Conservation (phyloP, 92 coral and sea anemone genomes). For the Paramuricea clavata region DNA sequence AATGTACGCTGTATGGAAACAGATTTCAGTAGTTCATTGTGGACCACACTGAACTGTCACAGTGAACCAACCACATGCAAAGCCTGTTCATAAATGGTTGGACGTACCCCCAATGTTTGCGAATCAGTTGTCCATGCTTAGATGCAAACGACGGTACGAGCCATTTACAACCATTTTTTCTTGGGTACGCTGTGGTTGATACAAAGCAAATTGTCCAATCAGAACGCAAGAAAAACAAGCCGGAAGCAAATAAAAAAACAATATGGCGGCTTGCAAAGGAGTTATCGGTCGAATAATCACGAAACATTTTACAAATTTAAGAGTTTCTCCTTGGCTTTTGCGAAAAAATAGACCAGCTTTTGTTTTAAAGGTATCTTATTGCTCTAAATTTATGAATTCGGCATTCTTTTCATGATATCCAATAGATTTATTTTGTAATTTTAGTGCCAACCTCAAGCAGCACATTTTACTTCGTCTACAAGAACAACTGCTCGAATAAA, state of each 20-base stretch:
- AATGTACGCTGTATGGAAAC: too few relatives aligned
- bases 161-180: background rate
- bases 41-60: too few relatives aligned
- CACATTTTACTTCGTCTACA: background rate
- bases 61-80: too few relatives aligned
- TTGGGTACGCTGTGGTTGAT: constrained; percentile 26
- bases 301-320: background rate
- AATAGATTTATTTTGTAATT: background rate
- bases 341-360: background rate
- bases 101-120: too few relatives aligned
- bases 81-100: too few relatives aligned
- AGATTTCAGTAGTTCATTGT: too few relatives aligned
- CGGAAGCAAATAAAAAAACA: background rate
- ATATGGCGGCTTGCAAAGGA: constrained; percentile 42
- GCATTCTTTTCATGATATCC: background rate
- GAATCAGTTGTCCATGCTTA: background rate
- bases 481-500: background rate
- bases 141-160: background rate
- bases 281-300: constrained; percentile 8
- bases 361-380: background rate
- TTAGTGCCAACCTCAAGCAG: background rate
- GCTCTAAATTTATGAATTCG: background rate
- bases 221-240: background rate
- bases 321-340: background rate
- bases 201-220: constrained; percentile 32